phyloP scores from a whole-genome alignment of 2,888 invertebrate species.

The Creontiades dilutus region DNA sequence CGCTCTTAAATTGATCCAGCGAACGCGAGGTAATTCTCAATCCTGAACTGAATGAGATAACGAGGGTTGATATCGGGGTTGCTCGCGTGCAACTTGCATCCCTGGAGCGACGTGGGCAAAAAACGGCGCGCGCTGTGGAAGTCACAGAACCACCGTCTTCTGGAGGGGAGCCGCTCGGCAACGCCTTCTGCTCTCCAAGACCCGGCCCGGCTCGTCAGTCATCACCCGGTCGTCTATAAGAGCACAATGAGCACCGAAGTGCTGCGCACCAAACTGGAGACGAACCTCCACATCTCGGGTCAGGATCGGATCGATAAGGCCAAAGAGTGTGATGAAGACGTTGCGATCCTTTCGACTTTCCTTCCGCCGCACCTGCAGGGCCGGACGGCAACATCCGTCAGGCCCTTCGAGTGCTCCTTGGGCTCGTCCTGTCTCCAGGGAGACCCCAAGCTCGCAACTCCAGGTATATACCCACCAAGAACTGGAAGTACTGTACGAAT shows the following conservation, averaged over 20 bases:
- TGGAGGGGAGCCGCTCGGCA: constrained; percentile 1
- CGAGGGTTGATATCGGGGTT: background rate
- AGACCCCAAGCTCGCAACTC: constrained; percentile 86
- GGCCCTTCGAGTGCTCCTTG: constrained; percentile 87
- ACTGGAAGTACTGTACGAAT: no score
- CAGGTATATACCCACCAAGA: constrained; percentile 82
- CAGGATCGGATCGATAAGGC: constrained; percentile 89
- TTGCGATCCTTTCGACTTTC: constrained; percentile 92
- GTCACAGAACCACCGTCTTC: background rate
- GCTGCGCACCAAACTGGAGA: constrained; percentile 86
- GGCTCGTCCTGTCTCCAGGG: constrained; percentile 88
- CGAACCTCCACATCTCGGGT: constrained; percentile 84
- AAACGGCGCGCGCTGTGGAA: constrained; percentile 32
- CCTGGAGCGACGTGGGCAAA: background rate
- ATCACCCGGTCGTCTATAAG: background rate
- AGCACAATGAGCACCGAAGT: constrained; percentile 86
- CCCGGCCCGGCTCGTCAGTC: constrained; percentile 14
- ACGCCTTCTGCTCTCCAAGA: background rate
- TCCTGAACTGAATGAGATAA: background rate
- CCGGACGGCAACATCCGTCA: constrained; percentile 79
- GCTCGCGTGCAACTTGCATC: constrained; percentile 23
- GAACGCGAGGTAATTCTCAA: background rate
- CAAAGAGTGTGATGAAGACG: constrained; percentile 92
- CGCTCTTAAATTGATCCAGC: background rate
- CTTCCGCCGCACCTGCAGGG: constrained; percentile 80